phyloP scores from a whole-genome alignment of 2,888 invertebrate genomes.

The Clostera curtula region DNA sequence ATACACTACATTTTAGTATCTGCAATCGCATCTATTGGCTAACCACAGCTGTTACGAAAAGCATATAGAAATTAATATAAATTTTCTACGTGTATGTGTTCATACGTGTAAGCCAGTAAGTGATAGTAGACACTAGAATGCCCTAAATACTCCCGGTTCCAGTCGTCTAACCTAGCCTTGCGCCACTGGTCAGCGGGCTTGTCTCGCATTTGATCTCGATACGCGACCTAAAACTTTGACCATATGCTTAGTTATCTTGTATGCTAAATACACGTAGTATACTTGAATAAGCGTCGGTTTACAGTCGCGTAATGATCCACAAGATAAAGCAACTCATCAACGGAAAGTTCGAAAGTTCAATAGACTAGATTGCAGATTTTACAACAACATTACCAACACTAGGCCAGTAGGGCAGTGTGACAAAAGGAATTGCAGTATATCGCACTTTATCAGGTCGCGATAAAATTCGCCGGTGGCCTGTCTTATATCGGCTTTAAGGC shows the following conservation, averaged over 20 bases:
- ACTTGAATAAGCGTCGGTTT: not conserved
- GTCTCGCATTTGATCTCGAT: conserved; percentile 34
- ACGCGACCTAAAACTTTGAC: too few relatives aligned
- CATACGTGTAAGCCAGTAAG: conserved; percentile 8
- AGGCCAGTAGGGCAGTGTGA: conserved; percentile 28
- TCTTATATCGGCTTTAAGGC: conserved; percentile 19
- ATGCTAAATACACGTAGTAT: not conserved
- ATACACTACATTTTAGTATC: too few relatives aligned
- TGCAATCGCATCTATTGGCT: too few relatives aligned
- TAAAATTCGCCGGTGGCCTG: conserved; percentile 28
- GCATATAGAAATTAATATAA: not conserved
- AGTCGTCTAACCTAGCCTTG: conserved; percentile 27
- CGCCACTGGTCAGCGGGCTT: conserved; percentile 23
- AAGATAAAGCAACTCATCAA: too few relatives aligned
- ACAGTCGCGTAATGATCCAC: too few relatives aligned
- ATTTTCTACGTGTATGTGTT: conserved; percentile 1
- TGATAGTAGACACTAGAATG: conserved; percentile 23
- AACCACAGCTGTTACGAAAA: too few relatives aligned
- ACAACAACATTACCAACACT: conserved; percentile 14
- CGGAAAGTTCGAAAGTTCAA: not conserved
- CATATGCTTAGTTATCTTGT: too few relatives aligned
- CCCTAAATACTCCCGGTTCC: conserved; percentile 24
- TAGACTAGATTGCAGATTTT: conserved; percentile 11
- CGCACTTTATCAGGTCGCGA: conserved; percentile 26
- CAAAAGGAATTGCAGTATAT: conserved; percentile 21